These are phyloP conservation scores for Graptemys geographica DNA, from an alignment of 2,797 vertebrate genomes.

Conservation along the genomic window DNA sequence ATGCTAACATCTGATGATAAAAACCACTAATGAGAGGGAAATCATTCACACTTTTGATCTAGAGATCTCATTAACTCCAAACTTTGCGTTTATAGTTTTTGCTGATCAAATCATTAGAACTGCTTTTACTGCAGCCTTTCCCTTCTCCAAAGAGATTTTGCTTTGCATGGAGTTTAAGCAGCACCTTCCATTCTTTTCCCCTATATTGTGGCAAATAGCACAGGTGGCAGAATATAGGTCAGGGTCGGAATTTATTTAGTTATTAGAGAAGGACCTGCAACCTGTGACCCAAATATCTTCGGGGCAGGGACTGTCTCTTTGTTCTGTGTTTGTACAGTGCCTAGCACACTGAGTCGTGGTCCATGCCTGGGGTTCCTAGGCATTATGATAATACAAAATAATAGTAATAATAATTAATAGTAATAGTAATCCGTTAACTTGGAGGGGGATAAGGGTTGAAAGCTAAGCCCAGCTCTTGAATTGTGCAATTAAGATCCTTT, in stretches of 20 bases:
- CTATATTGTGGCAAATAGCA: not conserved
- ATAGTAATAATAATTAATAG: not conserved
- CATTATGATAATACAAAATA: not conserved
- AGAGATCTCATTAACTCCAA: conserved; percentile 80
- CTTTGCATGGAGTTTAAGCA: conserved; percentile 17
- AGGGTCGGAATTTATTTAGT: not conserved
- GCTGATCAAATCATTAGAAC: conserved; percentile 77
- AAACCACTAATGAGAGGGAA: conserved; percentile 78
- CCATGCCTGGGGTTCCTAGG: not conserved
- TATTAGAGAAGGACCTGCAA: not conserved
- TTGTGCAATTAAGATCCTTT: not conserved
- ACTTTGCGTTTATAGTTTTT: conserved; percentile 75
- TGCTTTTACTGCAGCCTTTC: conserved; percentile 60
- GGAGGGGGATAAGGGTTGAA: not conserved
- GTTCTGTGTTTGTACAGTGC: not conserved
- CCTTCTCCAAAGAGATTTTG: conserved; percentile 46
- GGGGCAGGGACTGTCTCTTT: not conserved
- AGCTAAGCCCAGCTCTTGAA: not conserved
- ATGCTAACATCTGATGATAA: conserved; percentile 80
- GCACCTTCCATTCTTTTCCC: conserved; percentile 1
- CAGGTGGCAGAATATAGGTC: not conserved
- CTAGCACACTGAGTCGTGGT: not conserved
- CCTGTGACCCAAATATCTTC: not conserved
- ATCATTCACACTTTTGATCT: conserved; percentile 77
- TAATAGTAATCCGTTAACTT: not conserved